A percentile compares a stretch with the other conserved stretches of the same genome.
These are phyloP conservation scores for Labeo calbasu DNA, from an alignment of 2,797 vertebrate species.

Conservation along the genomic window DNA sequence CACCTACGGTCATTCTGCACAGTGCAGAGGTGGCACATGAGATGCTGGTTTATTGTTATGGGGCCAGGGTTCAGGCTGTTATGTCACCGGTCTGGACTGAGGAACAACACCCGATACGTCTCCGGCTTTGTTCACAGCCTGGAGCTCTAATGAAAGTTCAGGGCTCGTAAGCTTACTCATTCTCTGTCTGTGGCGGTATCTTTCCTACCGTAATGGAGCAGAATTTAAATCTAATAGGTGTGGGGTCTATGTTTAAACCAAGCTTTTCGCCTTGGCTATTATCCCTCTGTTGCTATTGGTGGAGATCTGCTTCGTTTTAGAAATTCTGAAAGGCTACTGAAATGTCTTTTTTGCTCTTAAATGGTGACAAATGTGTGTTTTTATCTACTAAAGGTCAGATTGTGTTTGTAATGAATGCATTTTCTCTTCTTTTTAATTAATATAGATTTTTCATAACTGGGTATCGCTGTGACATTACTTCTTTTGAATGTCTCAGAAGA, in stretches of 20 bases:
- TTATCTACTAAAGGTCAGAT: neutral
- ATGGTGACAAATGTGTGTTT: neutral
- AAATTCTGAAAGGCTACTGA: neutral
- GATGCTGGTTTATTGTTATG: slow-evolving; percentile 28
- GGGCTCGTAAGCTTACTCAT: slow-evolving; percentile 23
- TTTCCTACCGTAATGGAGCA: slow-evolving; percentile 34
- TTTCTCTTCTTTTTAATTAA: neutral
- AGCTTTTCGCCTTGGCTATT: slow-evolving; percentile 16
- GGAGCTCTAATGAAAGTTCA: slow-evolving; percentile 42
- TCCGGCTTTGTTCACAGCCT: slow-evolving; percentile 30
- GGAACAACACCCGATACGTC: slow-evolving; percentile 21
- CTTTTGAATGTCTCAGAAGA: neutral
- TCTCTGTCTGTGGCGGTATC: slow-evolving; percentile 2
- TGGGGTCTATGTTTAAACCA: slow-evolving; percentile 25
- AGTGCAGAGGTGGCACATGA: slow-evolving; percentile 19
- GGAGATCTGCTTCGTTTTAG: neutral
- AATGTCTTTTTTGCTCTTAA: neutral
- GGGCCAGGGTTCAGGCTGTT: slow-evolving; percentile 37
- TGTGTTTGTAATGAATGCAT: neutral
- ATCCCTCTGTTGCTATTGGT: neutral
- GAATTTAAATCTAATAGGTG: slow-evolving; percentile 41
- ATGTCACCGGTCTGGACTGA: slow-evolving; percentile 26
- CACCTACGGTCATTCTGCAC: slow-evolving; percentile 6
- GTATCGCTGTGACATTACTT: neutral
- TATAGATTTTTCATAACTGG: neutral